Base-by-base conservation (phyloP, 2,797 vertebrate genomes). In the Mallotus villosus region DNA sequence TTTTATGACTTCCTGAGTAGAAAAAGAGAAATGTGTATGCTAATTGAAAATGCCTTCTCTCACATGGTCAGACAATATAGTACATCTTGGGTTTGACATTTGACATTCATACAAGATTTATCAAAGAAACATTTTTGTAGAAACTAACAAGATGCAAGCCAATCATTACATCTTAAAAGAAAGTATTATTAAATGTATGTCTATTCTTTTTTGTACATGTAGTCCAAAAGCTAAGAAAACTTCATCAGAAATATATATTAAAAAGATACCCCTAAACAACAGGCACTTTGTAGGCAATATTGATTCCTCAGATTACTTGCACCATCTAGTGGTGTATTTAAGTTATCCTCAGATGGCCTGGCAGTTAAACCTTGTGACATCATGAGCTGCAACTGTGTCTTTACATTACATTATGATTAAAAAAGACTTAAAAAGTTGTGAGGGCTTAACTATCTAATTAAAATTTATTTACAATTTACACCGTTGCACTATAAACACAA, bases 301-400 rank as follows among this genome's bases (percentile, higher is more conserved):
- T 51, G 49, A 51, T 51, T 14, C 9, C 7, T 24, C 59, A 24
- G 59, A 61, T 7, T 29, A 68, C 59, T 64, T 65, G 73, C 80
- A n/a, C 82, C 83, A 84, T 68, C 87, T 83, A 73, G 74, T 85
- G 84, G 81, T 29, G 2, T 16, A 37, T 16, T 51, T n/a, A 32
- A 21, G 29, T 68, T 66, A 25, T 51, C 37, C 11, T 46, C 17
- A 68, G n/a, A 68, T 24, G 1, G 6, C 21, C 22, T 64, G 34
- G 9, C 24, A 37, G 11, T 32, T 19, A n/a, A n/a, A 37, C 4
- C 37, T 37, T 63, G 32, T 37, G 12, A 32, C 29, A 41, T 58
- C 19, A 58, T 4, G 0, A 58, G 55, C 55, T n/a, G 8, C 55
- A 58, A 14, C 21, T 22, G 19, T 58, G 55, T 58, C 55, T 19